These are phyloP conservation scores for Danio choprae DNA, from an alignment of 2,797 vertebrate species.

Conservation along the genomic window DNA sequence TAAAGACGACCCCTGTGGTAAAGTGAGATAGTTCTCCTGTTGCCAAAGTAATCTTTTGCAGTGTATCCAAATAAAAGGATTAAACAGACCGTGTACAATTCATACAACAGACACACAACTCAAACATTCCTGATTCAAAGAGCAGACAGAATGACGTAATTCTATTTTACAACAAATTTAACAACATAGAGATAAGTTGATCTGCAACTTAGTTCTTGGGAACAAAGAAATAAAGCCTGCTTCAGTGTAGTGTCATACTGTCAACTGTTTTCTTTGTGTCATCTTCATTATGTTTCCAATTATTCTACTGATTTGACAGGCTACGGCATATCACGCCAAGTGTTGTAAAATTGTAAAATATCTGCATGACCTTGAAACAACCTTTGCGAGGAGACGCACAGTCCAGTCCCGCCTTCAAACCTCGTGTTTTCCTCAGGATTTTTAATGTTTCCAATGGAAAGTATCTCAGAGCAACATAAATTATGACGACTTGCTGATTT, in stretches of 20 bases:
- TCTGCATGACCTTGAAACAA: slow-evolving; percentile 42
- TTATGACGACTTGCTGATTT: slow-evolving; percentile 51
- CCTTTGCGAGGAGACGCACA: slow-evolving; percentile 19
- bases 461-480: slow-evolving; percentile 45
- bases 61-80: slow-evolving; percentile 31
- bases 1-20: slow-evolving; percentile 12
- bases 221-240: slow-evolving; percentile 56
- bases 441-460: slow-evolving; percentile 51
- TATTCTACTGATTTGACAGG: slow-evolving; percentile 61
- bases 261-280: slow-evolving; percentile 64
- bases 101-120: slow-evolving; percentile 65
- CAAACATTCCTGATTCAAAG: slow-evolving; percentile 63
- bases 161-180: slow-evolving; percentile 63
- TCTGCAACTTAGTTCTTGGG: slow-evolving; percentile 6
- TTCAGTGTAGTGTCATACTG: slow-evolving; percentile 43
- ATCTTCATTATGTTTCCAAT: slow-evolving; percentile 70
- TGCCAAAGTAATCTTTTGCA: slow-evolving; percentile 21
- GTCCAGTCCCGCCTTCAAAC: slow-evolving; percentile 21
- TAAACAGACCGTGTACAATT: slow-evolving; percentile 60
- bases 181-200: slow-evolving; percentile 6
- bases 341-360: slow-evolving; percentile 61
- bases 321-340: slow-evolving; percentile 60
- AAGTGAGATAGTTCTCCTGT: neutral
- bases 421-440: slow-evolving; percentile 27
- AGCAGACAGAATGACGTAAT: slow-evolving; percentile 65